Percentiles rank a stretch among this genome's conserved stretches.
Evolutionary conservation across 2,888 invertebrate species (phyloP).

Genomic region (Enchytraeus crypticus): DNA sequence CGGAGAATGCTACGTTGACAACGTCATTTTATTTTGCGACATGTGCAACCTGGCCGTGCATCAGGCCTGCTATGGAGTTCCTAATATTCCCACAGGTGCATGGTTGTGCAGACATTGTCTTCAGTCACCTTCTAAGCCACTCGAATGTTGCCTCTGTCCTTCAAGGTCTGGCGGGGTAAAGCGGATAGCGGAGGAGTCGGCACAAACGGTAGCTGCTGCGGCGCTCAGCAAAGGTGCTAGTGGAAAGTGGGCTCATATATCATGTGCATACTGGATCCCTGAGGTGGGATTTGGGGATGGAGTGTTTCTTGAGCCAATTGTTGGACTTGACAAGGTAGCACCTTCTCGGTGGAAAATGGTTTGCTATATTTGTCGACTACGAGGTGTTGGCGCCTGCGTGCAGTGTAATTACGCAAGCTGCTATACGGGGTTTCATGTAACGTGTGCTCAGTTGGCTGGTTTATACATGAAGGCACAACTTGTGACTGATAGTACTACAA

Average conservation of each 20-base stretch:
- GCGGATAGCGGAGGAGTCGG: slow-evolving; percentile 65
- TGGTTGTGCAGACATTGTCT: slow-evolving; percentile 93
- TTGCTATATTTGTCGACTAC: slow-evolving; percentile 80
- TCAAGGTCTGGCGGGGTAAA: slow-evolving; percentile 97
- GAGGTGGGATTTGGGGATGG: slow-evolving; percentile 77
- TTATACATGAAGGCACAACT: slow-evolving; percentile 69
- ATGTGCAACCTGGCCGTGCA: slow-evolving; percentile 99
- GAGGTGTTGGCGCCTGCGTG: slow-evolving; percentile 80
- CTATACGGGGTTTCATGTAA: slow-evolving; percentile 96
- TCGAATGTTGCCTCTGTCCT: slow-evolving; percentile 94
- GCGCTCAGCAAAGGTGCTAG: background rate
- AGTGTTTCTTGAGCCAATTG: slow-evolving; percentile 91
- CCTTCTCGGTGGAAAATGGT: slow-evolving; percentile 81
- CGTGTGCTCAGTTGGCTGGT: slow-evolving; percentile 89
- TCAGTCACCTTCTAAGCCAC: slow-evolving; percentile 84
- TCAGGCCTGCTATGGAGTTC: slow-evolving; percentile 70
- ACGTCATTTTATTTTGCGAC: slow-evolving; percentile 96
- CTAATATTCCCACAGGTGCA: slow-evolving; percentile 92
- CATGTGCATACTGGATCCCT: slow-evolving; percentile 97
- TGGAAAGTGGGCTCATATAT: slow-evolving; percentile 93
- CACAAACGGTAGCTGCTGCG: slow-evolving; percentile 66
- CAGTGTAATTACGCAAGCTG: slow-evolving; percentile 94
- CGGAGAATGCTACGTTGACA: slow-evolving; percentile 95
- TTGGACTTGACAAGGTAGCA: slow-evolving; percentile 91
- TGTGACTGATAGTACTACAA: background rate